A percentile compares a stretch with the other conserved stretches of the same genome.
These are phyloP conservation scores for Tiliacea citrago DNA, from an alignment of 2,888 invertebrate species.

Conservation along the genomic window DNA sequence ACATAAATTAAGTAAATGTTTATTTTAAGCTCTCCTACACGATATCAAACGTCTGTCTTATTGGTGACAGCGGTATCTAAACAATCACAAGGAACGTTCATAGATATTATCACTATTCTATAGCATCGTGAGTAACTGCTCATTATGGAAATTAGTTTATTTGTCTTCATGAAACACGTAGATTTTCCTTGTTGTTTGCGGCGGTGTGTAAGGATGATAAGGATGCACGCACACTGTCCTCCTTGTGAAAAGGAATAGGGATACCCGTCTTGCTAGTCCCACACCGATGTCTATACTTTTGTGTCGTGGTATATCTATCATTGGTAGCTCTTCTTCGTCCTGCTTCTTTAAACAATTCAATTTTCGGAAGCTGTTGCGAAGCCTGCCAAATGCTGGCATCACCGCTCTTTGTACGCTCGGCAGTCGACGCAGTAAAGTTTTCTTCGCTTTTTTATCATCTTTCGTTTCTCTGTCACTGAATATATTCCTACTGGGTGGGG, in stretches of 20 bases:
- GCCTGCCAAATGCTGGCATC: conserved; percentile 75
- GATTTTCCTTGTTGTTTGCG: conserved; percentile 85
- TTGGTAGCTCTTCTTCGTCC: conserved; percentile 76
- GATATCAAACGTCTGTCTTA: conserved; percentile 35
- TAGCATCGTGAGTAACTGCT: conserved; percentile 26
- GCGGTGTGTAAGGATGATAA: conserved; percentile 86
- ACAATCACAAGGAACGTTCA: conserved; percentile 42
- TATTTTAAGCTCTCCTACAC: conserved; percentile 24
- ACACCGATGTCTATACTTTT: conserved; percentile 86
- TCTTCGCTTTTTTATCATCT: conserved; percentile 63
- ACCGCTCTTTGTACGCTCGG: conserved; percentile 74
- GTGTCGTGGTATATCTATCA: conserved; percentile 81
- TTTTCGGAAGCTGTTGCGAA: conserved; percentile 77
- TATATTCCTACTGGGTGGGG: conserved; percentile 56
- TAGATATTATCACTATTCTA: conserved; percentile 37
- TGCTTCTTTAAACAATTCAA: conserved; percentile 80
- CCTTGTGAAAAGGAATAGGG: conserved; percentile 85
- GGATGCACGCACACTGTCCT: conserved; percentile 85
- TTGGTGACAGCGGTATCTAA: conserved; percentile 31
- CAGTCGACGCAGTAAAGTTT: conserved; percentile 71
- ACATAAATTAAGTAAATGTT: conserved; percentile 29
- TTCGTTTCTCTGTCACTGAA: conserved; percentile 58
- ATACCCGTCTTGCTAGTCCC: conserved; percentile 83
- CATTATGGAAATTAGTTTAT: conserved; percentile 40
- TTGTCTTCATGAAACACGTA: conserved; percentile 77